A percentile compares a stretch with the other conserved stretches of the same genome.
Conservation (phyloP, 2,113 vertebrate genomes). For the Silurus meridionalis region DNA sequence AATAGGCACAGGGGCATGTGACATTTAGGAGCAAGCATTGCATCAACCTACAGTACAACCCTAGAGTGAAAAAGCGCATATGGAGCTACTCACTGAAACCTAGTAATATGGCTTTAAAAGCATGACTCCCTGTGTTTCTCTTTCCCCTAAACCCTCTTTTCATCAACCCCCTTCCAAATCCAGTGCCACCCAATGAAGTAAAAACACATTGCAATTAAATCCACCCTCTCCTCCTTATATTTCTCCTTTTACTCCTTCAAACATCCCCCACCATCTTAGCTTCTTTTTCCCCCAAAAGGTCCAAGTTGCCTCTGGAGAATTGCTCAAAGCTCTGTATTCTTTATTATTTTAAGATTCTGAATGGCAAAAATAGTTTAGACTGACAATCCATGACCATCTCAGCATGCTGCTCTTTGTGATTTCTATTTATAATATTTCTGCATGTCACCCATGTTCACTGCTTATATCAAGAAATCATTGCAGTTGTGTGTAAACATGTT, state of each 20-base stretch:
- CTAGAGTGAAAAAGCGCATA: constrained; percentile 34
- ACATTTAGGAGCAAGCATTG: neutral
- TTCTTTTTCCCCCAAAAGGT: neutral
- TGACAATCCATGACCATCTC: neutral
- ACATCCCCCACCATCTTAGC: constrained; percentile 18
- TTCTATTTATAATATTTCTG: constrained; percentile 3
- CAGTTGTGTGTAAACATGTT: neutral
- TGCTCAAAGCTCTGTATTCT: neutral
- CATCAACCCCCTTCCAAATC: constrained; percentile 34
- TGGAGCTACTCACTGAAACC: constrained; percentile 44
- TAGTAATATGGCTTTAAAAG: constrained; percentile 34
- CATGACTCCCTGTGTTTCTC: constrained; percentile 32
- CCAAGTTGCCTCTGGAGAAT: constrained; percentile 1
- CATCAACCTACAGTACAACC: neutral
- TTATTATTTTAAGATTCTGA: constrained; percentile 12
- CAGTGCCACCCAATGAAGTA: constrained; percentile 56
- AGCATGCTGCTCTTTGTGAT: neutral
- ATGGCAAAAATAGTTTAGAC: neutral
- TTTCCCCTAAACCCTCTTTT: constrained; percentile 37
- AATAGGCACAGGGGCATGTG: neutral
- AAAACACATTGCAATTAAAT: constrained; percentile 62
- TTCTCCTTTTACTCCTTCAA: constrained; percentile 42
- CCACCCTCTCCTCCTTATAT: constrained; percentile 55
- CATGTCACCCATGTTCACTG: neutral
- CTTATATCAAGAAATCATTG: neutral